phyloP scores from a whole-genome alignment of 2,797 vertebrate genomes.

The Natrix natrix region DNA sequence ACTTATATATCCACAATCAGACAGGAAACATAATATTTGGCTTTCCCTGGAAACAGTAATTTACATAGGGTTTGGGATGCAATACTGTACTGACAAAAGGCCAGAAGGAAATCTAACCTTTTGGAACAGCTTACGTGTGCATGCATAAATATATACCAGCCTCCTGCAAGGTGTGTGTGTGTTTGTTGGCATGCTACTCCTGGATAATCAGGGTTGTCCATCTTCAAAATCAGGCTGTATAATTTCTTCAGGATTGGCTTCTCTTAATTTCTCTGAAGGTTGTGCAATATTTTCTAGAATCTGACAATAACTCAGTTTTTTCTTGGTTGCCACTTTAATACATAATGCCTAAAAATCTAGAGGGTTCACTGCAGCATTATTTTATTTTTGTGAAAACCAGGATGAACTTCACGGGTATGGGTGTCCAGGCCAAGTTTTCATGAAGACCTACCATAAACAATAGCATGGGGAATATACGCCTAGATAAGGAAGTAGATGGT shows the following conservation, averaged over 20 bases:
- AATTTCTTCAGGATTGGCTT: conserved; percentile 41
- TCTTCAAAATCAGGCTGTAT: background rate
- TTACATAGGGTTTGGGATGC: conserved; percentile 40
- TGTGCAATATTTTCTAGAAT: background rate
- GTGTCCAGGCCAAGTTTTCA: conserved; percentile 32
- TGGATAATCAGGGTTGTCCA: background rate
- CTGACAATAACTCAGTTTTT: no score
- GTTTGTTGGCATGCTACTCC: background rate
- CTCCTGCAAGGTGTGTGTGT: no score
- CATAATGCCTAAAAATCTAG: background rate
- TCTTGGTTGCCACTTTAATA: background rate
- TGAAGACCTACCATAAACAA: background rate
- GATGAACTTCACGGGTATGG: background rate
- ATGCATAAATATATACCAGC: background rate
- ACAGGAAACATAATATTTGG: background rate
- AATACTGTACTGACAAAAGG: conserved; percentile 33
- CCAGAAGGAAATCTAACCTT: background rate
- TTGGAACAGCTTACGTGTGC: background rate
- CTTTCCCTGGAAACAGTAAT: conserved; percentile 2
- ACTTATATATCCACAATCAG: background rate
- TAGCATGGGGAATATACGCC: background rate
- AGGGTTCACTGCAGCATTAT: conserved; percentile 10
- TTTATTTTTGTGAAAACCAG: fast-evolving
- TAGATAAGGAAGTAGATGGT: background rate
- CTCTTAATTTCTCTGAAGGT: conserved; percentile 1